These are phyloP conservation scores for Cygnus atratus DNA, from an alignment of 2,113 vertebrate genomes.

Conservation along the genomic window DNA sequence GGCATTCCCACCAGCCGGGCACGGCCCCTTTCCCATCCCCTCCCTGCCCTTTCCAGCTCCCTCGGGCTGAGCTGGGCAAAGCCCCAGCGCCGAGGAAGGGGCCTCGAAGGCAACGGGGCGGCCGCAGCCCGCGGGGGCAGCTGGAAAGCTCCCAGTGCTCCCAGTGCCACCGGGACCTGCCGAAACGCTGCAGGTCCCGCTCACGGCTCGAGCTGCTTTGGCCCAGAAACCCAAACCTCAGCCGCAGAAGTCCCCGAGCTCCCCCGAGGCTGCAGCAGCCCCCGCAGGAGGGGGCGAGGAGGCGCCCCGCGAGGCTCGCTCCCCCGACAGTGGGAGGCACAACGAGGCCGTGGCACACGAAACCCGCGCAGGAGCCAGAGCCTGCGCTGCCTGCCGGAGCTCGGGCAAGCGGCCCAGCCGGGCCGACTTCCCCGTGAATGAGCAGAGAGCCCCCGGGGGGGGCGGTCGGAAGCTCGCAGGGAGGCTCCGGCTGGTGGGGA, in stretches of 20 bases:
- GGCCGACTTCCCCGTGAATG: neutral
- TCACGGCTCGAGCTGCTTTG: neutral
- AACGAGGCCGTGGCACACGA: neutral
- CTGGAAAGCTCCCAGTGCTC: neutral
- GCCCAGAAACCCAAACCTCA: slow-evolving; percentile 13
- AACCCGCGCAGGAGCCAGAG: slow-evolving; percentile 7
- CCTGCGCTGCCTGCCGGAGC: neutral
- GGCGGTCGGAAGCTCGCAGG: neutral
- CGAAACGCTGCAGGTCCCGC: neutral
- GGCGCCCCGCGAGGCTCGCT: neutral
- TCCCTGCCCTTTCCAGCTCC: neutral
- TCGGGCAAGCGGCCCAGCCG: neutral
- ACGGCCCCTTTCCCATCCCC: slow-evolving; percentile 37
- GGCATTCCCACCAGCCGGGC: slow-evolving; percentile 34
- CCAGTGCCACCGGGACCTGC: neutral
- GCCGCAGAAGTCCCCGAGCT: neutral
- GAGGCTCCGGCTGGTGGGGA: neutral
- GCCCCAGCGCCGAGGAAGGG: neutral
- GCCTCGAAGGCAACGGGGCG: neutral
- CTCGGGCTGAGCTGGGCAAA: neutral
- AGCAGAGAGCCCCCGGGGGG: slow-evolving; percentile 28
- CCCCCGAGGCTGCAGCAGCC: neutral
- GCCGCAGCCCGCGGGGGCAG: neutral
- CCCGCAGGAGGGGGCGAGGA: neutral
- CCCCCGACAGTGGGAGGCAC: neutral